phyloP scores from a whole-genome alignment of 2,113 vertebrate genomes.

The Python bivittatus region DNA sequence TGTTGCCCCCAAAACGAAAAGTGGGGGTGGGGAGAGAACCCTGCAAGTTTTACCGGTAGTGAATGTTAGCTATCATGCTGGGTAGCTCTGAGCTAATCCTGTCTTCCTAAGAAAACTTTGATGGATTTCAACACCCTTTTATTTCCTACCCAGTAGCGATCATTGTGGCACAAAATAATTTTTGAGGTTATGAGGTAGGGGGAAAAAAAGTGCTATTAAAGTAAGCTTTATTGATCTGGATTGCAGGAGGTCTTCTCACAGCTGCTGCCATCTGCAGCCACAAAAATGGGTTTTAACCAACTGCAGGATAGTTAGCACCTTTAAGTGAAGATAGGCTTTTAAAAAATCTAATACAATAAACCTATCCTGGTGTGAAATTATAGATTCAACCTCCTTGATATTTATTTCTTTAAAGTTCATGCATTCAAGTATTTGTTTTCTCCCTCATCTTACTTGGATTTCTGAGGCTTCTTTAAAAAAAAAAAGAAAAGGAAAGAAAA shows the following conservation, averaged over 20 bases:
- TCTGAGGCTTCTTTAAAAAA: constrained; percentile 60
- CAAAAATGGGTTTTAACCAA: constrained; percentile 62
- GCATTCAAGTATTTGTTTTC: constrained; percentile 66
- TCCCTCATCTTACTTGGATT: constrained; percentile 59
- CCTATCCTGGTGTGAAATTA: constrained; percentile 52
- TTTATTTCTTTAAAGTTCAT: constrained; percentile 67
- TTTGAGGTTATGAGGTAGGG: constrained; percentile 63
- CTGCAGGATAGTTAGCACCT: constrained; percentile 49
- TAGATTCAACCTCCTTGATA: constrained; percentile 61
- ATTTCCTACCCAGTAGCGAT: constrained; percentile 64
- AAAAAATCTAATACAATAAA: constrained; percentile 44
- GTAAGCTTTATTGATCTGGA: constrained; percentile 65
- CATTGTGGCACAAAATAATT: constrained; percentile 65
- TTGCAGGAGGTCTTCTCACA: constrained; percentile 57
- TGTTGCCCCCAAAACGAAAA: constrained; percentile 45
- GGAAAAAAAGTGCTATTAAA: constrained; percentile 56
- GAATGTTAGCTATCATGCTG: constrained; percentile 53
- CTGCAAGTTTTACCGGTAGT: constrained; percentile 43
- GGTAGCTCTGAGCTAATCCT: constrained; percentile 64
- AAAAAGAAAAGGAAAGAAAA: background rate
- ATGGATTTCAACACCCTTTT: constrained; percentile 64
- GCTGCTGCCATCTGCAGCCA: constrained; percentile 32
- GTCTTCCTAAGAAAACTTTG: constrained; percentile 62
- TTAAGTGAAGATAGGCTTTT: constrained; percentile 59
- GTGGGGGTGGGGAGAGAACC: constrained; percentile 20